phyloP scores from a whole-genome alignment of 1,140 invertebrate genomes.

The Pissodes strobi region DNA sequence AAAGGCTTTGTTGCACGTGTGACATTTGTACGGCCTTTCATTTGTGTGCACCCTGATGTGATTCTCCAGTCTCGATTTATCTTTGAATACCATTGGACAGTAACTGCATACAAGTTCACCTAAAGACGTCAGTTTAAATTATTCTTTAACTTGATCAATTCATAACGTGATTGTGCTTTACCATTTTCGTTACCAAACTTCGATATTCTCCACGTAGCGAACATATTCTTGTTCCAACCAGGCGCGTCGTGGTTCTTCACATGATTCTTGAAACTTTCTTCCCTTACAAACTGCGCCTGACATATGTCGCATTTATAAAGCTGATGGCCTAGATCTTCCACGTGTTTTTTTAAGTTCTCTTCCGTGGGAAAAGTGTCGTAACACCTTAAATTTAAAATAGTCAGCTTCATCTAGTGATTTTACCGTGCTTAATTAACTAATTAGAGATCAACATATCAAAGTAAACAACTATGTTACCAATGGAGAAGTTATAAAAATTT shows the following conservation, averaged over 20 bases:
- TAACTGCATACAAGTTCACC: conserved; percentile 27
- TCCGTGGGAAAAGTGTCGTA: conserved; percentile 25
- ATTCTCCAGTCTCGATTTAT: conserved; percentile 47
- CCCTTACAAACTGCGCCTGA: conserved; percentile 20
- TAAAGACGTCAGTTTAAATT: conserved; percentile 2
- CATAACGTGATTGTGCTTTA: background rate
- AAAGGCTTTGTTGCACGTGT: conserved; percentile 60
- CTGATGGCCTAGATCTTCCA: conserved; percentile 14
- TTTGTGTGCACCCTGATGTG: conserved; percentile 46
- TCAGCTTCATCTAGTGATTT: no score
- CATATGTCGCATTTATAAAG: conserved; percentile 20
- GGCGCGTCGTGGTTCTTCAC: conserved; percentile 30
- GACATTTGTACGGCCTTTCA: conserved; percentile 43
- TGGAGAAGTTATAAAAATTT: no score
- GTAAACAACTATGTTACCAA: no score
- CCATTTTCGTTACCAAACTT: conserved; percentile 28
- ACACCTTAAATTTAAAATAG: conserved; percentile 13
- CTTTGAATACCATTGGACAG: conserved; percentile 34
- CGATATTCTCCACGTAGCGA: conserved; percentile 14
- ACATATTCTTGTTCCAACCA: conserved; percentile 33
- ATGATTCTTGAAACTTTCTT: conserved; percentile 24
- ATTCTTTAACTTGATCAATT: background rate
- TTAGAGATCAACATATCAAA: no score
- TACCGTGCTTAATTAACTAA: no score
- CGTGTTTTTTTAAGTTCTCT: conserved; percentile 15